These are phyloP conservation scores for Micrasema longulum DNA, from an alignment of 1,140 invertebrate genomes.

Conservation along the genomic window DNA sequence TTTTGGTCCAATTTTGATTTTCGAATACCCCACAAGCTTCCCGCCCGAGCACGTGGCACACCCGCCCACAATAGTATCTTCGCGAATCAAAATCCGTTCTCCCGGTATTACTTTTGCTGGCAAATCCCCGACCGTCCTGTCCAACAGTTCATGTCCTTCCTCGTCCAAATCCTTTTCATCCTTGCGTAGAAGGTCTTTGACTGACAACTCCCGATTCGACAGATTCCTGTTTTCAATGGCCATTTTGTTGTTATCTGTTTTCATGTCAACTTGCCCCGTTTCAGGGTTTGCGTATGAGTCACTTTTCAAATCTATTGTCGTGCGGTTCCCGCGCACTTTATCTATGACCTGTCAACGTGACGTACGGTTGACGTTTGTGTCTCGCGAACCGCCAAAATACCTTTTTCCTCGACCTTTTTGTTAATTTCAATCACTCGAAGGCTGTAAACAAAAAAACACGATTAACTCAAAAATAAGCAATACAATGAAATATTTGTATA, in stretches of 20 bases:
- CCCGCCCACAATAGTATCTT: conserved; percentile 40
- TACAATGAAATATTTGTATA: no score
- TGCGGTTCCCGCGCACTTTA: no score
- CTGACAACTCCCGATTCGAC: conserved; percentile 13
- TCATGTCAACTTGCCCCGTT: no score
- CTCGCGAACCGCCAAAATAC: no score
- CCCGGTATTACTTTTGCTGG: conserved; percentile 37
- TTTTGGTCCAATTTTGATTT: conserved; percentile 41
- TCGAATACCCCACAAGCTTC: conserved; percentile 43
- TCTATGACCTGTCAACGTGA: no score
- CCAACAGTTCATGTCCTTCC: background rate
- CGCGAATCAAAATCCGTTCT: conserved; percentile 35
- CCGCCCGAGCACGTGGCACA: conserved; percentile 36
- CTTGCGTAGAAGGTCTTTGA: conserved; percentile 17
- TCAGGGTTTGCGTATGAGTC: no score
- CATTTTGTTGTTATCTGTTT: background rate
- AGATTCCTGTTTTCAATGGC: conserved; percentile 17
- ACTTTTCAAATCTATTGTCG: no score
- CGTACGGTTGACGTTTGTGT: no score
- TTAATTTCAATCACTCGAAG: no score
- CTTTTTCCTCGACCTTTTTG: no score
- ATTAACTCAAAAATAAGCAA: no score
- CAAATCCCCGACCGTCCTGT: background rate
- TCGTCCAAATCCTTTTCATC: conserved; percentile 13
- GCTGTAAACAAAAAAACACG: no score